Evolutionary conservation across 2,888 invertebrate genomes (phyloP).

Genomic region (Dastarcus helophoroides): DNA sequence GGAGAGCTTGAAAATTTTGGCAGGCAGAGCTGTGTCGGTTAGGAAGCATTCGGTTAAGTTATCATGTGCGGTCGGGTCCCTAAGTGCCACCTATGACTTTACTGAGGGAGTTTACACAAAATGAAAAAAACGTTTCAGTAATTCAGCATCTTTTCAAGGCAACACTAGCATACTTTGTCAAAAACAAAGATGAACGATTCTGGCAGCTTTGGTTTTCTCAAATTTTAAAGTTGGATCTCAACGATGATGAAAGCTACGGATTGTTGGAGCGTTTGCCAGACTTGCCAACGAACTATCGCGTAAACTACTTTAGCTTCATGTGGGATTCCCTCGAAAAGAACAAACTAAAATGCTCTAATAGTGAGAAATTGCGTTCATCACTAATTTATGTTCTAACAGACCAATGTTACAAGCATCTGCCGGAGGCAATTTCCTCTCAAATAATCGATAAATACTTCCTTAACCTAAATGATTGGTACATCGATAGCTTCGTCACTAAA

Average conservation of each 20-base stretch:
- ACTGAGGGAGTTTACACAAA: slow-evolving; percentile 7
- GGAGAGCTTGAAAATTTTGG: slow-evolving; percentile 6
- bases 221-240: slow-evolving; percentile 7
- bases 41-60: slow-evolving; percentile 13
- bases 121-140: slow-evolving; percentile 13
- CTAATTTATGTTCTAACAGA: too few species aligned
- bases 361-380: too few species aligned
- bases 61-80: slow-evolving; percentile 9
- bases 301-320: slow-evolving; percentile 7
- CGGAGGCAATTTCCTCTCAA: too few species aligned
- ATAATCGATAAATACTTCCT: too few species aligned
- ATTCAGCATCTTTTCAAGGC: slow-evolving; percentile 11
- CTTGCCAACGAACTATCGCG: slow-evolving; percentile 9
- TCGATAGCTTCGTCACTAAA: too few species aligned
- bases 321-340: slow-evolving; percentile 10
- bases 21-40: slow-evolving; percentile 12
- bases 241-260: slow-evolving; percentile 8
- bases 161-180: slow-evolving; percentile 12
- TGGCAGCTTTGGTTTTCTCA: slow-evolving; percentile 10
- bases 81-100: slow-evolving; percentile 6
- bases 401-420: too few species aligned
- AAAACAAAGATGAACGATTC: slow-evolving; percentile 9
- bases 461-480: too few species aligned
- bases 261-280: too few species aligned
- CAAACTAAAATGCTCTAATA: too few species aligned